These are phyloP conservation scores for Dendroctonus valens DNA, from an alignment of 1,140 invertebrate genomes.

Conservation along the genomic window DNA sequence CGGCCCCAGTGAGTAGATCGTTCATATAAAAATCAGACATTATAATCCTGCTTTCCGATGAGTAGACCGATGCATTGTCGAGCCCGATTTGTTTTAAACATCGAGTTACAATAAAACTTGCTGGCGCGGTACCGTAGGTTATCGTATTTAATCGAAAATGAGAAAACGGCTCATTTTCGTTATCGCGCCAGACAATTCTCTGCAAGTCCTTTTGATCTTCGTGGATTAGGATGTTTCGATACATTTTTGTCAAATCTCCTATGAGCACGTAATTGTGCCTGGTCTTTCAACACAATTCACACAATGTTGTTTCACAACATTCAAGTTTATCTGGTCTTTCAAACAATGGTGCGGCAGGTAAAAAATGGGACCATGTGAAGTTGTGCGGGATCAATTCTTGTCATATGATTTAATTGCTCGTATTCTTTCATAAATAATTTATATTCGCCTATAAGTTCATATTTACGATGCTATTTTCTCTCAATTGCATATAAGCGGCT, in stretches of 20 bases:
- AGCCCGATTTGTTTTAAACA: background rate
- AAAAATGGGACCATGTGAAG: constrained; percentile 4
- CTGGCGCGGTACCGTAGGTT: background rate
- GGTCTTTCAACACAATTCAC: constrained; percentile 44
- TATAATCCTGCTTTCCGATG: constrained; percentile 10
- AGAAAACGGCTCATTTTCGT: background rate
- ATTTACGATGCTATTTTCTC: constrained; percentile 23
- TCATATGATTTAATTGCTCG: constrained; percentile 42
- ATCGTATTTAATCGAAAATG: background rate
- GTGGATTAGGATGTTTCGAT: background rate
- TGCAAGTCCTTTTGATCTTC: background rate
- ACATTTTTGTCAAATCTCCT: background rate
- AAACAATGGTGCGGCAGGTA: constrained; percentile 49
- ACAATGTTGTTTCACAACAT: too few relatives aligned
- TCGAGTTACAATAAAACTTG: background rate
- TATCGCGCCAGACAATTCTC: background rate
- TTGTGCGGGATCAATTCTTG: constrained; percentile 32
- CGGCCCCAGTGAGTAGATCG: constrained; percentile 32
- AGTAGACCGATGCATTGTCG: constrained; percentile 5
- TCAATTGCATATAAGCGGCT: constrained; percentile 30
- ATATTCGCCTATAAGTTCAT: constrained; percentile 39
- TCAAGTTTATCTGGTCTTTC: constrained; percentile 39
- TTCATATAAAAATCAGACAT: constrained; percentile 41
- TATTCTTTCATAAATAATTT: constrained; percentile 48
- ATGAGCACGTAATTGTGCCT: constrained; percentile 38